A percentile compares a stretch with the other conserved stretches of the same genome.
These are phyloP conservation scores for Otolemur garnettii DNA, from an alignment of 2,113 vertebrate species.

Conservation along the genomic window DNA sequence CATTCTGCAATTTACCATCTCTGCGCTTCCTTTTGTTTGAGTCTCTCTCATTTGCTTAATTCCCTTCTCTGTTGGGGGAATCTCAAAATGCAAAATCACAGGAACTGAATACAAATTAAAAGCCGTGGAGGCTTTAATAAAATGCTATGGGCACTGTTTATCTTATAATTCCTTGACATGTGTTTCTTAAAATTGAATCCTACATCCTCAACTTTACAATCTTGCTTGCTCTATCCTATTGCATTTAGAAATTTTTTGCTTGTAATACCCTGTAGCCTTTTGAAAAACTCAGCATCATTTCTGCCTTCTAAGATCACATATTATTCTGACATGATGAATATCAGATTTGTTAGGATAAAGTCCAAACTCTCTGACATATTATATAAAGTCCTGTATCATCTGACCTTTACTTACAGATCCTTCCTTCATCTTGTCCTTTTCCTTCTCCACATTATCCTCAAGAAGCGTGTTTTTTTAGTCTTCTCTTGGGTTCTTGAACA, in stretches of 20 bases:
- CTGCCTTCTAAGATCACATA: not conserved
- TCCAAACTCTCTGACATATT: not conserved
- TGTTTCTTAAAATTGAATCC: not conserved
- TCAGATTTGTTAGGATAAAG: not conserved
- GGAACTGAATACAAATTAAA: conserved; percentile 63
- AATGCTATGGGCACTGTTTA: not conserved
- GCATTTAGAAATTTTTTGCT: not conserved
- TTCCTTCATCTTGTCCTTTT: not conserved
- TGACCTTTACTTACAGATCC: not conserved
- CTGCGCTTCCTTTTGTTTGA: conserved; percentile 69
- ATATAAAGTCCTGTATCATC: not conserved
- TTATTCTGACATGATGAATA: not conserved
- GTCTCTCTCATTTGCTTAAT: conserved; percentile 59
- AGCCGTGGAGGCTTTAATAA: not conserved
- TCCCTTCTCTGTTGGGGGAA: conserved; percentile 52
- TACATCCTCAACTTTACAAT: not conserved
- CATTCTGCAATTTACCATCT: conserved; percentile 46
- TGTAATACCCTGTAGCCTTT: not conserved
- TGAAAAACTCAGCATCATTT: not conserved
- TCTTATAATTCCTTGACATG: not conserved
- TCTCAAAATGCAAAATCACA: not conserved
- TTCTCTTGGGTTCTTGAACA: not conserved
- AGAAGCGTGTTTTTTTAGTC: not conserved
- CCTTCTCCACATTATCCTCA: not conserved
- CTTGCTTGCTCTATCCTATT: not conserved